A percentile compares a stretch with the other conserved stretches of the same genome.
Conservation (phyloP, 2,888 invertebrate genomes). For the Phortica magna region DNA sequence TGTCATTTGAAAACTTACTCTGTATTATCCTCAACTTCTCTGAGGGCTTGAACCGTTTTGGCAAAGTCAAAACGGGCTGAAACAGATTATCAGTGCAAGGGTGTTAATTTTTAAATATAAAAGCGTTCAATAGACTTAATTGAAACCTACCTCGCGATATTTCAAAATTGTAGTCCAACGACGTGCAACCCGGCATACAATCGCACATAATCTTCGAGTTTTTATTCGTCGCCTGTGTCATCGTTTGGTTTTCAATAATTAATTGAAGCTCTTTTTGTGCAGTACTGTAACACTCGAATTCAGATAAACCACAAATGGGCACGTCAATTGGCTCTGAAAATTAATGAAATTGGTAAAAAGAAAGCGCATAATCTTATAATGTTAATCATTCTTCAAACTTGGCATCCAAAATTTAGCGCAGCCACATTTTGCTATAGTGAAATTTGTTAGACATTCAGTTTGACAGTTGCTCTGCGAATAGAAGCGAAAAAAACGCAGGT, state of each 20-base stretch:
- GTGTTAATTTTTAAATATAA: too few species aligned
- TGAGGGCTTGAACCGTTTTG: conserved; percentile 65
- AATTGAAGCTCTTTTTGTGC: conserved; percentile 70
- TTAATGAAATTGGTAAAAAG: not conserved
- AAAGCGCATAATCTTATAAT: not conserved
- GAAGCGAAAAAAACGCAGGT: conserved; percentile 82
- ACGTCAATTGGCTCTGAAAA: conserved; percentile 70
- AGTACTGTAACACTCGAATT: conserved; percentile 72
- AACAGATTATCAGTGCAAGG: too few species aligned
- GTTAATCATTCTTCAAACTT: conserved; percentile 56
- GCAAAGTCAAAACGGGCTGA: conserved; percentile 62
- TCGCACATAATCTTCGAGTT: conserved; percentile 66
- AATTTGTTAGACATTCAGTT: conserved; percentile 85
- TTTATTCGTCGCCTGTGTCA: conserved; percentile 57
- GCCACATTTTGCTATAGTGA: conserved; percentile 81
- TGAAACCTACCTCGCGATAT: conserved; percentile 58
- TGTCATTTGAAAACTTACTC: conserved; percentile 60
- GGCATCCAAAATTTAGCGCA: conserved; percentile 87
- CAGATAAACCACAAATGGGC: conserved; percentile 74
- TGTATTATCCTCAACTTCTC: conserved; percentile 69
- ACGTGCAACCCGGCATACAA: conserved; percentile 75
- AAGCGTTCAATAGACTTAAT: not conserved
- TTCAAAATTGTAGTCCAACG: conserved; percentile 75
- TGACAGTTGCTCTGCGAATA: conserved; percentile 87
- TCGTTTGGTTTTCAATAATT: conserved; percentile 70